Percentiles rank a stretch among this genome's conserved stretches.
Evolutionary conservation across 2,113 vertebrate genomes (phyloP).

Genomic region (Hiodon tergisus): DNA sequence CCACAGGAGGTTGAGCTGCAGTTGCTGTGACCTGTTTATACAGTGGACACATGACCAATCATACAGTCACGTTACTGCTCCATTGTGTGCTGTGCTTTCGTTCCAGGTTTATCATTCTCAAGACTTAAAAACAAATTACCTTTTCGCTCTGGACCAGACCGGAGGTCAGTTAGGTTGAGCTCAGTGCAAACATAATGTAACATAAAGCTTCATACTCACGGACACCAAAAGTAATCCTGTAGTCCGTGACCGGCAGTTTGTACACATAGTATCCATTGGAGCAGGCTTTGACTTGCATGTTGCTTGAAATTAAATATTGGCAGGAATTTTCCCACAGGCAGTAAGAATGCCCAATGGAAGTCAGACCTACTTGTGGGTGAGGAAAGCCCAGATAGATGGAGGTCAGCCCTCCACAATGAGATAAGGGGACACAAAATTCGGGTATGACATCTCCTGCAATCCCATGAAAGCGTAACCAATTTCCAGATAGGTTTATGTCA

Average conservation of each 20-base stretch:
- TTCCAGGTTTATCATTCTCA: not conserved
- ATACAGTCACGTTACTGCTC: not conserved
- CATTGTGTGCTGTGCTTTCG: not conserved
- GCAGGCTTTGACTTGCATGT: conserved; percentile 22
- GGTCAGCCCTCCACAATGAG: fast-evolving
- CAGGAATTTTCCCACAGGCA: not conserved
- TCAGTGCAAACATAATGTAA: not conserved
- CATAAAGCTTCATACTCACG: not conserved
- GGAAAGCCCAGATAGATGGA: not conserved
- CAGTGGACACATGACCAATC: not conserved
- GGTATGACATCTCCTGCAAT: conserved; percentile 39
- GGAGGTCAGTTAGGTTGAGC: no score
- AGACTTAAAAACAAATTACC: not conserved
- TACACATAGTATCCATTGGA: conserved; percentile 42
- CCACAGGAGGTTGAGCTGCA: conserved; percentile 40
- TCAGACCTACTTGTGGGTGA: conserved; percentile 18
- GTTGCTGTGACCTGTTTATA: conserved; percentile 32
- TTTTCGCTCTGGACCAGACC: not conserved
- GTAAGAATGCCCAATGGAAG: not conserved
- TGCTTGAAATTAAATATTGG: not conserved
- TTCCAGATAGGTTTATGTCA: fast-evolving
- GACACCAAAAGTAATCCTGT: fast-evolving
- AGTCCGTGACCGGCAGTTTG: fast-evolving
- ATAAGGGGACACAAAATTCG: fast-evolving
- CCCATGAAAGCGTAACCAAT: conserved; percentile 46